A percentile compares a stretch with the other conserved stretches of the same genome.
Evolutionary conservation across 2,797 vertebrate species (phyloP).

Genomic region (Labeo calbasu): DNA sequence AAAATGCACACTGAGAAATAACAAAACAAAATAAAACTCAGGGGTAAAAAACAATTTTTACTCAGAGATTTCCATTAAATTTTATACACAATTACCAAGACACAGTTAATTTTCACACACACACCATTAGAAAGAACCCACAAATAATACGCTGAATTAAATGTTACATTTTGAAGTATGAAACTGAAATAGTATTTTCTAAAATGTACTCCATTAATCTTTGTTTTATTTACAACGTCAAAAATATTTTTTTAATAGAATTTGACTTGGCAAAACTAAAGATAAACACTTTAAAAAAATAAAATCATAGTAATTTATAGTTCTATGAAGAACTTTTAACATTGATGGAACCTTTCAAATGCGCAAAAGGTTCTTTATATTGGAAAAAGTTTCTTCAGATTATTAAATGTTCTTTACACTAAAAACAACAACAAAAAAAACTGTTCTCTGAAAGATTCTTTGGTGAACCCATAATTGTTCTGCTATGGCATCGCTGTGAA

Average conservation of each 20-base stretch:
- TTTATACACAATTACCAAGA: background rate
- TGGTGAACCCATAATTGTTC: background rate
- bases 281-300: background rate
- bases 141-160: background rate
- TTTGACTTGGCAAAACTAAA: background rate
- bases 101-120: background rate
- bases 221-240: background rate
- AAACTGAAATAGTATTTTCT: background rate
- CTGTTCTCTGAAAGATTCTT: background rate
- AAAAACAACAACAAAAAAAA: background rate
- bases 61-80: background rate
- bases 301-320: background rate
- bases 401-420: background rate
- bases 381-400: background rate
- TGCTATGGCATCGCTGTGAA: background rate
- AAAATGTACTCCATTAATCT: background rate
- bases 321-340: background rate
- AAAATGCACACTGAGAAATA: background rate
- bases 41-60: background rate
- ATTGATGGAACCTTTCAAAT: background rate
- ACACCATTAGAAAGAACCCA: background rate
- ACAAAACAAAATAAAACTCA: background rate
- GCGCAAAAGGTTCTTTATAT: background rate
- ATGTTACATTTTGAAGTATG: background rate
- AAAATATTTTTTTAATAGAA: background rate